These are phyloP conservation scores for Bombus sibiricus DNA, from an alignment of 1,140 invertebrate genomes.

Conservation along the genomic window DNA sequence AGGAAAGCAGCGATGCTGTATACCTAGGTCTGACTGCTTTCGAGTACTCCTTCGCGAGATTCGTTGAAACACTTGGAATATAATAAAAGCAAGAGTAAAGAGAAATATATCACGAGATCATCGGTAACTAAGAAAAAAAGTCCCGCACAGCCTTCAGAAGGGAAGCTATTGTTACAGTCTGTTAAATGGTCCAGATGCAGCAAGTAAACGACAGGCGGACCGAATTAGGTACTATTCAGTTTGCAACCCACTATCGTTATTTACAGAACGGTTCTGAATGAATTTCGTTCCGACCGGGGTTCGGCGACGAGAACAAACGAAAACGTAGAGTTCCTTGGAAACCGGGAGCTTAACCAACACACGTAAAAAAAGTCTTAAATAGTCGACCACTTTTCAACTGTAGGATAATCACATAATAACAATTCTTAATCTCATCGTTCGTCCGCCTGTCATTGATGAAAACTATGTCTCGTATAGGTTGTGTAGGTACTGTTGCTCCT, in stretches of 20 bases:
- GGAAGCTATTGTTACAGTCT: conserved; percentile 13
- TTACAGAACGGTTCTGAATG: conserved; percentile 30
- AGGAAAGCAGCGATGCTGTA: conserved; percentile 11
- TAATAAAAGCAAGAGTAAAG: neutral
- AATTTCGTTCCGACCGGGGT: neutral
- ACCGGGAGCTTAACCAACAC: conserved; percentile 3
- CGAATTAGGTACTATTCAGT: neutral
- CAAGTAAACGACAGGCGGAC: neutral
- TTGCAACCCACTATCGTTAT: conserved; percentile 26
- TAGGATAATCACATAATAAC: conserved; percentile 1
- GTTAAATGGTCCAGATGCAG: neutral
- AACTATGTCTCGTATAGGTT: neutral
- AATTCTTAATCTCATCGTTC: conserved; percentile 10
- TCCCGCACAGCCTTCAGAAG: conserved; percentile 16
- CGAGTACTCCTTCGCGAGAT: neutral
- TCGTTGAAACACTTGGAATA: neutral
- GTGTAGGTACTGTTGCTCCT: conserved; percentile 20
- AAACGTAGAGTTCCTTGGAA: conserved; percentile 16
- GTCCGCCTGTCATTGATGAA: conserved; percentile 7
- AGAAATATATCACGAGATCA: conserved; percentile 37
- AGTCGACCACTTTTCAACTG: neutral
- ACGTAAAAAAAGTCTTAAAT: neutral
- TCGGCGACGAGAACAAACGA: neutral
- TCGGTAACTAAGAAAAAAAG: conserved; percentile 17
- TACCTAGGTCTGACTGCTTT: neutral